These are phyloP conservation scores for Podilymbus podiceps DNA, from an alignment of 2,113 vertebrate species.

Conservation along the genomic window DNA sequence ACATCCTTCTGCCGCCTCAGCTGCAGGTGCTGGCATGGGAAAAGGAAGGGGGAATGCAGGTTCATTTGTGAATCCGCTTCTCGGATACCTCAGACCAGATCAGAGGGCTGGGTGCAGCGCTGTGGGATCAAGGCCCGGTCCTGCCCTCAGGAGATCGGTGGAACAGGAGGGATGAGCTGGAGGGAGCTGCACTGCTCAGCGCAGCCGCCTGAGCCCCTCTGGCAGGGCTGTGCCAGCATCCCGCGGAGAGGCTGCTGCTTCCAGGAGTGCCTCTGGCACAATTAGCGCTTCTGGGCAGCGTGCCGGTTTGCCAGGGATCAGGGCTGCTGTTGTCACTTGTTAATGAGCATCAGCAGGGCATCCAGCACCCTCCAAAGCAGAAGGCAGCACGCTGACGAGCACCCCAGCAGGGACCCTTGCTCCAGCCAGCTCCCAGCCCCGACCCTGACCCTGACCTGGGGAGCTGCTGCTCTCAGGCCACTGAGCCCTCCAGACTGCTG, in stretches of 20 bases:
- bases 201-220: background rate
- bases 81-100: background rate
- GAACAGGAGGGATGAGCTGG: background rate
- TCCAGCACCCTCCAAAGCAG: background rate
- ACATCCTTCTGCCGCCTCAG: background rate
- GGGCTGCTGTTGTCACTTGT: background rate
- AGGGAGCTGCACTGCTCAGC: background rate
- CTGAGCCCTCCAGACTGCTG: background rate
- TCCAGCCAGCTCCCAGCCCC: background rate
- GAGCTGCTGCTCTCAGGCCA: background rate
- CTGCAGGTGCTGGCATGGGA: background rate
- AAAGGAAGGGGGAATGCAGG: background rate
- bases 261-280: background rate
- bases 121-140: background rate
- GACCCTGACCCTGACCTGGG: too few species aligned
- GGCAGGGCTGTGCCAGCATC: background rate
- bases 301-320: conserved; percentile 23
- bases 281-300: background rate
- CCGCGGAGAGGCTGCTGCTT: background rate
- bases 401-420: background rate
- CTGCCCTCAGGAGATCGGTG: background rate
- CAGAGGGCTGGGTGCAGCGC: background rate
- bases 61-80: background rate
- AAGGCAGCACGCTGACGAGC: background rate
- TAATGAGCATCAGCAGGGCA: background rate